Evolutionary conservation across 2,888 invertebrate genomes (phyloP), one percentile per base, ranked within the genome.

Genomic region (Salticus scenicus): DNA sequence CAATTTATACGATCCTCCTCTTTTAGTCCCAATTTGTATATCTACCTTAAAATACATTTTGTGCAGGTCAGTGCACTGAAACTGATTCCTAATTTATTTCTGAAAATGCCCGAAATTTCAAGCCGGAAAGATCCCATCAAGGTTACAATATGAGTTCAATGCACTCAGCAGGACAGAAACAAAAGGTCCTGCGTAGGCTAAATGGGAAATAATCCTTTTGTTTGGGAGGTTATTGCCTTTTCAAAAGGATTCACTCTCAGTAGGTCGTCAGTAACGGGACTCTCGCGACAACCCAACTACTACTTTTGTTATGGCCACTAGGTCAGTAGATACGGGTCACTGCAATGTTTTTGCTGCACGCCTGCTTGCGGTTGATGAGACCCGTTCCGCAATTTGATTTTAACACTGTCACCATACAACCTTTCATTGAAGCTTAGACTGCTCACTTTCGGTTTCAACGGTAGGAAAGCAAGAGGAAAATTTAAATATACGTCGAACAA

Each of bases 281-380:
- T 84, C 78, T 84, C 83, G 67, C 77, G 83, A 63, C 83, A 77
- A 71, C 57, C 67, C 83, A 77, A 78, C 73, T 69, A 67, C 71
- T 72, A 51, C 83, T 63, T 28, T 72, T 71, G 76, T 77, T 83
- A 77, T 71, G 77, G 83, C 63, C 77, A 84, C 77, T 84, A 78
- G 77, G 83, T 78, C 83, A 84, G 67, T 84, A 78, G 83, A 84
- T 73, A 78, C 83, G 83, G 76, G 83, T 84, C 83, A 84, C 77
- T 73, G 78, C 66, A 73, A 73, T 69, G 77, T 57, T 76, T 47
- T 37, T 30, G 12, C 73, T 5, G 28, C n/a, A 69, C 76, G 24
- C 37, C 63, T 69, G 66, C 78, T 30, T 10, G 77, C 57, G 27
- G 28, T 64, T 28, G 80, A 80, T 73, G 73, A 67, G 66, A 24